These are phyloP conservation scores for Cyclargus thomasi DNA, from an alignment of 1,140 invertebrate species.

Conservation along the genomic window DNA sequence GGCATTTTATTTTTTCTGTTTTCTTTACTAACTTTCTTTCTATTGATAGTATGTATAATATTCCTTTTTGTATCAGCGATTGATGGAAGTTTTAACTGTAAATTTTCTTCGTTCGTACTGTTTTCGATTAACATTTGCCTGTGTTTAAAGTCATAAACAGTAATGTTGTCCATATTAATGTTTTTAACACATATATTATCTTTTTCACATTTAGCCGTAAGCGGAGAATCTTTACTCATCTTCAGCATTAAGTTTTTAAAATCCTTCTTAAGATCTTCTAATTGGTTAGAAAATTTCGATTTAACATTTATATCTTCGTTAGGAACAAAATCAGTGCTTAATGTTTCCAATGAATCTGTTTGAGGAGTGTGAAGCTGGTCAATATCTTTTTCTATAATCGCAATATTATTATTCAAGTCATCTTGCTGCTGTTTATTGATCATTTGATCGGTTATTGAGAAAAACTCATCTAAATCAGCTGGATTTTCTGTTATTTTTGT, in stretches of 20 bases:
- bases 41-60: slow-evolving; percentile 24
- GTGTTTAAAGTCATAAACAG: slow-evolving; percentile 51
- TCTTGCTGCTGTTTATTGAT: slow-evolving; percentile 36
- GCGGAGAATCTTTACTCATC: slow-evolving; percentile 6
- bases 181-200: slow-evolving; percentile 27
- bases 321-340: slow-evolving; percentile 31
- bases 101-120: slow-evolving; percentile 22
- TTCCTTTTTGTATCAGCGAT: slow-evolving; percentile 50
- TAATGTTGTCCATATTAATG: slow-evolving; percentile 62
- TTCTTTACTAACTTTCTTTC: slow-evolving; percentile 33
- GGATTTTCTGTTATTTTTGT: slow-evolving; percentile 63
- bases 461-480: slow-evolving; percentile 60
- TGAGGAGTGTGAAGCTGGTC: slow-evolving; percentile 53
- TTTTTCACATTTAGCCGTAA: background rate
- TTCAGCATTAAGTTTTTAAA: slow-evolving; percentile 42
- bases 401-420: slow-evolving; percentile 18
- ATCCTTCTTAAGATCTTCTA: slow-evolving; percentile 54
- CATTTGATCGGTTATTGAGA: slow-evolving; percentile 60
- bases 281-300: slow-evolving; percentile 46
- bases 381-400: slow-evolving; percentile 34
- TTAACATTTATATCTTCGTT: slow-evolving; percentile 26
- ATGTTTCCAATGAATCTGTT: slow-evolving; percentile 53
- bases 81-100: slow-evolving; percentile 46
- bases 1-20: slow-evolving; percentile 46
- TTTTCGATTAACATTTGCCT: slow-evolving; percentile 24